Evolutionary conservation across 2,113 vertebrate genomes (phyloP).

Genomic region (Nettapus auritus): DNA sequence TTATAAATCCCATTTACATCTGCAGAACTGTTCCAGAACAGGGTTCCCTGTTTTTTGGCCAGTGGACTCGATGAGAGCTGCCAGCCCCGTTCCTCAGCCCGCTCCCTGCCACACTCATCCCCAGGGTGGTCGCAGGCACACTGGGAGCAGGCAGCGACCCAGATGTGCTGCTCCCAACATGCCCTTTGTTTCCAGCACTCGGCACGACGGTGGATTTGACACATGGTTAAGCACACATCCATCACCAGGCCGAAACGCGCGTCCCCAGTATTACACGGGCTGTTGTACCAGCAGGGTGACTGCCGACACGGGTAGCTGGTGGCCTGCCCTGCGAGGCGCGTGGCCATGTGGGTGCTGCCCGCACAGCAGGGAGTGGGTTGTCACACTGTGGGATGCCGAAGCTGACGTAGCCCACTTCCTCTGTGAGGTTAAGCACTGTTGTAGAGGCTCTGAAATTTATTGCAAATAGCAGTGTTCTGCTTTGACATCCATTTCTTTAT

Average conservation of each 20-base stretch:
- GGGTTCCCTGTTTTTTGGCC: neutral
- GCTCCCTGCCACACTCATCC: neutral
- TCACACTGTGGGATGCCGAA: neutral
- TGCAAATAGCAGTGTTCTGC: neutral
- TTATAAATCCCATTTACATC: neutral
- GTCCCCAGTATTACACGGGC: neutral
- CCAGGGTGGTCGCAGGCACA: neutral
- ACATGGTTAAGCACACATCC: conserved; percentile 7
- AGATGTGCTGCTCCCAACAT: conserved; percentile 35
- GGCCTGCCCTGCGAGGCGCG: neutral
- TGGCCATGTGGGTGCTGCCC: neutral
- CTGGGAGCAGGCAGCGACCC: conserved; percentile 27
- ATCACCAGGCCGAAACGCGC: neutral
- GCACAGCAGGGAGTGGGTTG: neutral
- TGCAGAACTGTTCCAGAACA: neutral
- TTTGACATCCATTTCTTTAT: neutral
- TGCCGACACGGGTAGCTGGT: neutral
- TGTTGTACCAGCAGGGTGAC: neutral
- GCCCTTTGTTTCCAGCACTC: conserved; percentile 38
- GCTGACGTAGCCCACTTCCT: neutral
- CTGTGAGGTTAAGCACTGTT: neutral
- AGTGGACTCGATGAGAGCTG: neutral
- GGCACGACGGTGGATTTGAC: neutral
- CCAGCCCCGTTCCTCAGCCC: neutral
- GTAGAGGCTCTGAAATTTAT: neutral